phyloP scores from a whole-genome alignment of 2,888 invertebrate species.

The Aelia acuminata region DNA sequence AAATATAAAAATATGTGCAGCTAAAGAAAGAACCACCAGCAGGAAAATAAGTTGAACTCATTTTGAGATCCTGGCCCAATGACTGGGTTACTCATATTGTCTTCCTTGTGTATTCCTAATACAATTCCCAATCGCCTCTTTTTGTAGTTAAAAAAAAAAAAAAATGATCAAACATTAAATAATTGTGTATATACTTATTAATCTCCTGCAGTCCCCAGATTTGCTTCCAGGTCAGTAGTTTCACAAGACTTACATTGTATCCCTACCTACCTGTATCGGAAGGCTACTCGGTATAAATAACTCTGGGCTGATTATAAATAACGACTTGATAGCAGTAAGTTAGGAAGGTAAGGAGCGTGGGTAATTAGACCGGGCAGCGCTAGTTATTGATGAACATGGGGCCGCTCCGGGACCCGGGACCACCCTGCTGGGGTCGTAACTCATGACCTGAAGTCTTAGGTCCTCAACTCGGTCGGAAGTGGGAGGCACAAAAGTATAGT shows the following conservation, averaged over 20 bases:
- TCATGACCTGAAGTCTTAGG: not conserved
- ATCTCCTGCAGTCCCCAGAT: not conserved
- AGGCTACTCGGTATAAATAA: not conserved
- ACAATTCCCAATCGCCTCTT: too few relatives aligned
- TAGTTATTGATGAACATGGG: constrained; percentile 6
- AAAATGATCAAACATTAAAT: not conserved
- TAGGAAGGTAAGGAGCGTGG: not conserved
- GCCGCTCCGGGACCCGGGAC: not conserved
- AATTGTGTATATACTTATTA: not conserved
- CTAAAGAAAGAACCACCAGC: too few relatives aligned
- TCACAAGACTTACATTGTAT: not conserved
- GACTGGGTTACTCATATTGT: too few relatives aligned
- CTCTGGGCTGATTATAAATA: not conserved
- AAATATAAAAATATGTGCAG: too few relatives aligned
- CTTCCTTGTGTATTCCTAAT: too few relatives aligned
- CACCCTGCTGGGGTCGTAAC: not conserved
- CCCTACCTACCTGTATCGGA: not conserved
- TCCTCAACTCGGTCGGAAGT: not conserved
- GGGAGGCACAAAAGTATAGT: not conserved
- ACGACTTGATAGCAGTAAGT: not conserved
- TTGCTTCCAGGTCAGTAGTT: not conserved
- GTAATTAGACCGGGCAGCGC: constrained; percentile 20
- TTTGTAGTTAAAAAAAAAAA: not conserved
- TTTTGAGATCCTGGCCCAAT: too few relatives aligned
- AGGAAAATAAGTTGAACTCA: too few relatives aligned